Conservation (phyloP, 2,888 invertebrate species). For the Copidosoma aretas region DNA sequence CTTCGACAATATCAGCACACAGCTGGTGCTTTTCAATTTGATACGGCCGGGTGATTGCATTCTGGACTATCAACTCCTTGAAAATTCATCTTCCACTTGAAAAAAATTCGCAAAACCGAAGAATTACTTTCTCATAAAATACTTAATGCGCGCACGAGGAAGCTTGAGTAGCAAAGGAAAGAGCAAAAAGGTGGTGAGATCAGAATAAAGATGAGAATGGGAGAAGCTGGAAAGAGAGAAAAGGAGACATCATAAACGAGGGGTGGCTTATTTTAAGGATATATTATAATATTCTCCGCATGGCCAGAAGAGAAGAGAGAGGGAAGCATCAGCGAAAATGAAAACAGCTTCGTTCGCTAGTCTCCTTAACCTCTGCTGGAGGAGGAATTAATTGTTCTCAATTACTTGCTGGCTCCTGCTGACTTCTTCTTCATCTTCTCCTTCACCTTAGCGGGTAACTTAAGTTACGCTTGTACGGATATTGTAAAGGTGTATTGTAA, state of each 20-base stretch:
- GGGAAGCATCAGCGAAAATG: constrained; percentile 57
- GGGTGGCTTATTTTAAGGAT: constrained; percentile 59
- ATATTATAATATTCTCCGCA: constrained; percentile 57
- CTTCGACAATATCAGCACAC: too few species aligned
- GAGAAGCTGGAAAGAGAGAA: constrained; percentile 22
- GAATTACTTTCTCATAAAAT: too few species aligned
- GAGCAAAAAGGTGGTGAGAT: constrained; percentile 10
- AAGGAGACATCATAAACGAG: constrained; percentile 47
- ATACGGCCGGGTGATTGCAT: constrained; percentile 58
- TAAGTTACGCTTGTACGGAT: too few species aligned
- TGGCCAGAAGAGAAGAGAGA: constrained; percentile 40
- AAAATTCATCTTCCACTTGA: neutral
- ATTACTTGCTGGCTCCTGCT: constrained; percentile 20
- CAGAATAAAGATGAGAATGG: constrained; percentile 1
- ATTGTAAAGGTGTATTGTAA: too few species aligned
- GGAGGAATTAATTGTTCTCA: constrained; percentile 35
- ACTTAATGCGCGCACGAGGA: too few species aligned
- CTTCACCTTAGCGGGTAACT: too few species aligned
- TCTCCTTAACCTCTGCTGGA: constrained; percentile 4
- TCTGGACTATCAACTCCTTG: constrained; percentile 36
- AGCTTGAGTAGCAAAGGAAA: neutral
- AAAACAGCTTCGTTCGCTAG: constrained; percentile 59
- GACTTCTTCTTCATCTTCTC: constrained; percentile 19
- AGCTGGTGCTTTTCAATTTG: constrained; percentile 54
- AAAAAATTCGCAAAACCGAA: constrained; percentile 19